Evolutionary conservation across 2,113 vertebrate genomes (phyloP).

Genomic region (Thryonomys swinderianus): DNA sequence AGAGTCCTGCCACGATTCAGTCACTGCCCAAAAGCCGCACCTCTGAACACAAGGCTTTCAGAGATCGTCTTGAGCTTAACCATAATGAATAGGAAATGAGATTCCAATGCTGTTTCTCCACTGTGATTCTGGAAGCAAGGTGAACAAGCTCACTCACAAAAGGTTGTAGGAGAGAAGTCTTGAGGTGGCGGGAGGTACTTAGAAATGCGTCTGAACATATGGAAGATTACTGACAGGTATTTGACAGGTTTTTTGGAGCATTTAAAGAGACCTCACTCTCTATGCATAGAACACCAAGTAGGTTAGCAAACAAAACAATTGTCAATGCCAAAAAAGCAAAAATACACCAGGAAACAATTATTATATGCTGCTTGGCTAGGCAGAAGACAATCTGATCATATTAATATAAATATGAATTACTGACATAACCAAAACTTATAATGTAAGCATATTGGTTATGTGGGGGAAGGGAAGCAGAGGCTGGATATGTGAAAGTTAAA

Average conservation of each 20-base stretch:
- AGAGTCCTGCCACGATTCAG: accelerated
- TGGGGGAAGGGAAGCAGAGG: neutral
- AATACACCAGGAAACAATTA: neutral
- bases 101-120: neutral
- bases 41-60: neutral
- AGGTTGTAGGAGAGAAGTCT: neutral
- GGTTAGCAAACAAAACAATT: neutral
- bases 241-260: neutral
- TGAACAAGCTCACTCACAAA: neutral
- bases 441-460: neutral
- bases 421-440: neutral
- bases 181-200: too few species aligned
- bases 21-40: neutral
- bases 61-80: neutral
- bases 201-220: neutral
- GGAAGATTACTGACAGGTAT: too few species aligned
- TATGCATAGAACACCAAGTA: neutral
- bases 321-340: neutral
- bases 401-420: neutral
- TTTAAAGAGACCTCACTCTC: neutral
- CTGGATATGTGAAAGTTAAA: neutral
- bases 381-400: neutral
- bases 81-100: neutral
- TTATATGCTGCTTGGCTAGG: too few species aligned
- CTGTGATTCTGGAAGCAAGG: neutral